Percentiles rank a stretch among this genome's conserved stretches.
Evolutionary conservation across 2,113 vertebrate genomes (phyloP).

Genomic region (Collichthys lucidus): DNA sequence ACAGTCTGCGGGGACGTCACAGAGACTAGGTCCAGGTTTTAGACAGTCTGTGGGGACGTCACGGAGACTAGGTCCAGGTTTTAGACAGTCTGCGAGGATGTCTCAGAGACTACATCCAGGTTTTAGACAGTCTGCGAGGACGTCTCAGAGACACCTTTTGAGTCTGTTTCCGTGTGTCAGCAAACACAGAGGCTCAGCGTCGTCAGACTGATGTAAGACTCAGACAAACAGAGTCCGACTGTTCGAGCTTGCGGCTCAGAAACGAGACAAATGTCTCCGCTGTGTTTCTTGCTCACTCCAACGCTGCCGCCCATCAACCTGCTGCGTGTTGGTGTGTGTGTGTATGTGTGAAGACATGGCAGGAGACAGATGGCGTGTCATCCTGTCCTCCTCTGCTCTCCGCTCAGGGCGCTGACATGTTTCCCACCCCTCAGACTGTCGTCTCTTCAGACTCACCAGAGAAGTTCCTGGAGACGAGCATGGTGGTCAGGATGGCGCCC

Average conservation of each 20-base stretch:
- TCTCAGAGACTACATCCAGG: too few species aligned
- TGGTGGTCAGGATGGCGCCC: constrained; percentile 95
- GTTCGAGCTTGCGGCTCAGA: not conserved
- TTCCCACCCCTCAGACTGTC: not conserved
- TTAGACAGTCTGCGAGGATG: too few species aligned
- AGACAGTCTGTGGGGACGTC: too few species aligned
- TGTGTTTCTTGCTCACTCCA: constrained; percentile 24
- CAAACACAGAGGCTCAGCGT: not conserved
- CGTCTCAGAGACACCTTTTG: too few species aligned
- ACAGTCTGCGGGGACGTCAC: too few species aligned
- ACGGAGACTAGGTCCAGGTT: too few species aligned
- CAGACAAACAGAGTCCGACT: not conserved
- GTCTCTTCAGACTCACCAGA: constrained; percentile 87
- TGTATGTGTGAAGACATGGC: constrained; percentile 42
- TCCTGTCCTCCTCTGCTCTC: constrained; percentile 37
- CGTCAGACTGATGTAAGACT: not conserved
- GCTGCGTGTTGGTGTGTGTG: constrained; percentile 56
- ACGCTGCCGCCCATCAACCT: constrained; percentile 73
- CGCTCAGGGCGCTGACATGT: constrained; percentile 3
- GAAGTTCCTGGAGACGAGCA: constrained; percentile 96
- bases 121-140: too few species aligned
- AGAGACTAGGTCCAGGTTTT: too few species aligned
- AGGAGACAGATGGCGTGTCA: constrained; percentile 65
- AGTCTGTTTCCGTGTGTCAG: not conserved
- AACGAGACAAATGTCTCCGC: constrained; percentile 3